These are phyloP conservation scores for Mesembrinibis cayennensis DNA, from an alignment of 2,113 vertebrate genomes.

Conservation along the genomic window DNA sequence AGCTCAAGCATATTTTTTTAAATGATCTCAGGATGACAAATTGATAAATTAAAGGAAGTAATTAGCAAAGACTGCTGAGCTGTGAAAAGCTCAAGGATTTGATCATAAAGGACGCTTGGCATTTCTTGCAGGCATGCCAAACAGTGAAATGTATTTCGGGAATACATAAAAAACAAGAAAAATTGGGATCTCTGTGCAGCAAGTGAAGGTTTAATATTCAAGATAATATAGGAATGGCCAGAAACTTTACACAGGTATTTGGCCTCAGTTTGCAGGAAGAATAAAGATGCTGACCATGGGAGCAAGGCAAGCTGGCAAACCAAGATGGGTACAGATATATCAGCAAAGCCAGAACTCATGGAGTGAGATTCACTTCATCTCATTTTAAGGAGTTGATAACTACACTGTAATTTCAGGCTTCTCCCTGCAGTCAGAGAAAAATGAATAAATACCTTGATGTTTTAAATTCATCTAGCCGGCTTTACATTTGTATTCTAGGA, in stretches of 20 bases:
- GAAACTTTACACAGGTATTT: neutral
- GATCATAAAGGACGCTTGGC: neutral
- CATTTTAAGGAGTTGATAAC: neutral
- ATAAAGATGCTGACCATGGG: neutral
- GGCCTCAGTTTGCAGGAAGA: neutral
- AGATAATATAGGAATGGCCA: neutral
- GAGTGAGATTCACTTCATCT: neutral
- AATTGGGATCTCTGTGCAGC: neutral
- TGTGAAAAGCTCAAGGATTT: neutral
- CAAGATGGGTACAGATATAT: neutral
- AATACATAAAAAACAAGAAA: neutral
- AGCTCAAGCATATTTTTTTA: neutral
- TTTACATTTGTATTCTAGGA: neutral
- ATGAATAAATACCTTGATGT: neutral
- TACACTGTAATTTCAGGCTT: neutral
- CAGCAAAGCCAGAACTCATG: neutral
- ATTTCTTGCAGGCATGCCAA: neutral
- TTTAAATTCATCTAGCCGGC: neutral
- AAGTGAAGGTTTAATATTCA: neutral
- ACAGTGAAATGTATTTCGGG: neutral
- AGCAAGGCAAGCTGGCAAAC: neutral
- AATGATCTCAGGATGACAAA: neutral
- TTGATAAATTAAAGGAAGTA: neutral
- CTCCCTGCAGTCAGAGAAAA: neutral
- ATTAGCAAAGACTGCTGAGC: conserved; percentile 1